Evolutionary conservation across 2,888 invertebrate genomes (phyloP).

Genomic region (Xylocampa areola): DNA sequence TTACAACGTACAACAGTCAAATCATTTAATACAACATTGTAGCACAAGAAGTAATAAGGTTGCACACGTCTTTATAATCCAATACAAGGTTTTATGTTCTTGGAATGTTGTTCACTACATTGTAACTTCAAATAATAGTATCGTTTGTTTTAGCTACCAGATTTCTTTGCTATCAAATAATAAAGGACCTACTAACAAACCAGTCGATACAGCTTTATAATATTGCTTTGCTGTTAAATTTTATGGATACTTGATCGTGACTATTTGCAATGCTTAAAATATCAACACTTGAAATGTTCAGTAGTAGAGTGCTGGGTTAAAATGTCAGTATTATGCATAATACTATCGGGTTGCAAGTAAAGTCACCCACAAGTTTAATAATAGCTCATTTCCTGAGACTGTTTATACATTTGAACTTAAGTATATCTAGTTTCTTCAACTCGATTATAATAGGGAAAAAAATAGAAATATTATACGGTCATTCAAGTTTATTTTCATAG

Average conservation of each 20-base stretch:
- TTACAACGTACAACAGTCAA: conserved; percentile 38
- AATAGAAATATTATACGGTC: too few species aligned
- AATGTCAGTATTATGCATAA: conserved; percentile 6
- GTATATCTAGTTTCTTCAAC: background rate
- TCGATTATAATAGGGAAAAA: background rate
- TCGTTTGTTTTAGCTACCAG: conserved; percentile 45
- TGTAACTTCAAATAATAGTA: conserved; percentile 50
- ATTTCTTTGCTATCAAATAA: conserved; percentile 20
- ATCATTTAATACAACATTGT: conserved; percentile 55
- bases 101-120: conserved; percentile 53
- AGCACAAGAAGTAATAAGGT: conserved; percentile 52
- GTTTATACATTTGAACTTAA: background rate
- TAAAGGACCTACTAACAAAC: conserved; percentile 4
- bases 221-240: conserved; percentile 13
- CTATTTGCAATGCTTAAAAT: conserved; percentile 1
- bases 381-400: conserved; percentile 14
- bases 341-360: conserved; percentile 21
- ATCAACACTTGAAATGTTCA: background rate
- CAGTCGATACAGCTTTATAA: conserved; percentile 3
- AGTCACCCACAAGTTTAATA: background rate
- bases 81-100: conserved; percentile 53
- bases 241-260: conserved; percentile 5
- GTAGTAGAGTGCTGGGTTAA: conserved; percentile 22
- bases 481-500: too few species aligned
- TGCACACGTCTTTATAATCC: conserved; percentile 60